These are phyloP conservation scores for Mastacembelus armatus DNA, from an alignment of 2,797 vertebrate genomes.

Conservation along the genomic window DNA sequence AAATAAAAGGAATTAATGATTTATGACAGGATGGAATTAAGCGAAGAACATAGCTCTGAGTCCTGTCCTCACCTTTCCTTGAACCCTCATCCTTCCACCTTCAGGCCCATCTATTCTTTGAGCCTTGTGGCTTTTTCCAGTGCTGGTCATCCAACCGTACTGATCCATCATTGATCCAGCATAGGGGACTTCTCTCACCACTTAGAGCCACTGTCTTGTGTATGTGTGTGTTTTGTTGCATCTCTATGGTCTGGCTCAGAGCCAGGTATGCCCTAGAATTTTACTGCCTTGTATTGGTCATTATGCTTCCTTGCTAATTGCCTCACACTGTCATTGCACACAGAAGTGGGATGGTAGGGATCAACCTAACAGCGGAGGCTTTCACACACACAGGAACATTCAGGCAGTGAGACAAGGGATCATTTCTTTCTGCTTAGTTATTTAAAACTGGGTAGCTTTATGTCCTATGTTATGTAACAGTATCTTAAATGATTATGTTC, in stretches of 20 bases:
- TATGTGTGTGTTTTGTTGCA: conserved; percentile 34
- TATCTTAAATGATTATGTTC: not conserved
- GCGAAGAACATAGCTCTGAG: conserved; percentile 5
- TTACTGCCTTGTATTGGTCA: conserved; percentile 48
- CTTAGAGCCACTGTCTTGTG: conserved; percentile 52
- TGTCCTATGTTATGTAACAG: not conserved
- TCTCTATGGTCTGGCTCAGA: conserved; percentile 36
- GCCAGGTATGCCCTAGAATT: conserved; percentile 49
- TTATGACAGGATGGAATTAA: not conserved
- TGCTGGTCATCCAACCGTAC: conserved; percentile 53
- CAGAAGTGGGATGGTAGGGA: not conserved
- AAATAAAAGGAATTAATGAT: conserved; percentile 13
- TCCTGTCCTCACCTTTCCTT: conserved; percentile 61
- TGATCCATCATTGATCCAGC: conserved; percentile 66
- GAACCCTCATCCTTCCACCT: conserved; percentile 62
- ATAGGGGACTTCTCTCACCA: conserved; percentile 50
- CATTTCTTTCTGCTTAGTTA: not conserved
- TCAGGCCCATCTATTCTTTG: conserved; percentile 43
- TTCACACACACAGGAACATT: conserved; percentile 2
- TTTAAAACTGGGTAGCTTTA: not conserved
- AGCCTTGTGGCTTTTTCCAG: conserved; percentile 47
- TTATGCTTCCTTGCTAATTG: conserved; percentile 30
- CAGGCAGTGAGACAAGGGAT: not conserved
- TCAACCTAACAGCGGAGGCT: not conserved
- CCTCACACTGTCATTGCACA: conserved; percentile 9